A percentile compares a stretch with the other conserved stretches of the same genome.
phyloP scores from a whole-genome alignment of 2,888 invertebrate species.

The Ophioninae sp. region DNA sequence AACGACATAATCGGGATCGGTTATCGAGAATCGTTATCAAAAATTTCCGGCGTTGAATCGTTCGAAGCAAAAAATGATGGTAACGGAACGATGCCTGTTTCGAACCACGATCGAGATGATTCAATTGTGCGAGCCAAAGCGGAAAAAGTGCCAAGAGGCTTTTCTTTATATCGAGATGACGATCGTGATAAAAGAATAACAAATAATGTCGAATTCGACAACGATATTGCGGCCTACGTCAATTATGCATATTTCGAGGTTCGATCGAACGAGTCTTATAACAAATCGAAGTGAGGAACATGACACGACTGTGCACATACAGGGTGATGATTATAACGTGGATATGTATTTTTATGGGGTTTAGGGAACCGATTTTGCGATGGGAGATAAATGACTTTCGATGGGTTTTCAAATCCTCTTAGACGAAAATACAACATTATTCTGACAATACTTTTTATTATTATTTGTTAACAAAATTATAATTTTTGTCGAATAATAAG shows the following conservation, averaged over 20 bases:
- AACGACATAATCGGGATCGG: not conserved
- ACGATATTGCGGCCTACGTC: slow-evolving; percentile 44
- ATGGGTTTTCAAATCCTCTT: too few relatives aligned
- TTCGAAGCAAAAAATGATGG: not conserved
- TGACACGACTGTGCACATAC: not conserved
- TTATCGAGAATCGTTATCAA: not conserved
- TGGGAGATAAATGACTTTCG: too few relatives aligned
- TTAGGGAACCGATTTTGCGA: too few relatives aligned
- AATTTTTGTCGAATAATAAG: too few relatives aligned
- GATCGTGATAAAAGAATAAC: slow-evolving; percentile 15
- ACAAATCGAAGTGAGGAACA: not conserved
- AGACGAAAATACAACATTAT: too few relatives aligned
- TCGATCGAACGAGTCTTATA: slow-evolving; percentile 19
- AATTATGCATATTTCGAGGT: slow-evolving; percentile 44
- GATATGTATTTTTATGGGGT: too few relatives aligned
- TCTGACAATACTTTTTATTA: too few relatives aligned
- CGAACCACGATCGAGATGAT: not conserved
- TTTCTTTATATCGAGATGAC: slow-evolving; percentile 31
- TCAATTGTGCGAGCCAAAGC: not conserved
- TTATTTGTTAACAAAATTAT: too few relatives aligned
- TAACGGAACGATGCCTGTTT: not conserved
- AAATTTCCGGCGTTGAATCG: not conserved
- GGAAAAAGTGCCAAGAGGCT: slow-evolving; percentile 36
- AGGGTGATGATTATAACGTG: too few relatives aligned
- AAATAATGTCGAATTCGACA: slow-evolving; percentile 8